Base-by-base conservation (phyloP, 2,888 invertebrate genomes). In the Trachelus troglodyta region DNA sequence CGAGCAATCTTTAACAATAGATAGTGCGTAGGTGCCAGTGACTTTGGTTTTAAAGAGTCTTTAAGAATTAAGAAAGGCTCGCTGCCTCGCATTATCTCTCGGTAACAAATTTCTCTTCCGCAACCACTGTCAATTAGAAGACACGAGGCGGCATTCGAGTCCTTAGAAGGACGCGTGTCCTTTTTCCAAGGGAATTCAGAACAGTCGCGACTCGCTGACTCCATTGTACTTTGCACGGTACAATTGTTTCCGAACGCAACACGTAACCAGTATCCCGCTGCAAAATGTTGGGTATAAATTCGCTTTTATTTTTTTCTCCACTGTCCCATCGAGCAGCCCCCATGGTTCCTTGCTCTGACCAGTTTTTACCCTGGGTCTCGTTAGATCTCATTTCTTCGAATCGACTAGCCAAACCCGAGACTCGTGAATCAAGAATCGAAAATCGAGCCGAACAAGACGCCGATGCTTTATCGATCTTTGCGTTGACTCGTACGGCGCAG, bases 401-500 rank as follows among this genome's bases (percentile, higher is more conserved):
- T 31, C 12, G 12, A 31, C 33, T 30, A 71, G 71, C 9, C 71
- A 0, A 33, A 34, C 15, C 31, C 12, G 12, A 15, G 15, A 12
- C 1, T 71, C 30, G 71, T 23, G 71, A 34, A 31, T 31, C 30
- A 11, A 2, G 15, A 23, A 23, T 56, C 23, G 56, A 23, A 56
- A 56, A 9, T 23, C 56, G 9, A 56, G 9, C 56, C 56, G 23
- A 56, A 56, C 40, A 80, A 79, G 85, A 83, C 82, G 82, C 69
- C 78, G 77, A 78, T 76, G 82, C 81, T 84, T 71, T 79, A 82
- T 81, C 77, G 81, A 79, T 69, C 81, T 79, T 83, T 76, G 71
- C 31, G 0, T 71, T 0, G n/a, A 23, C 23, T 9, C 56, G 56
- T 56, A 56, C 23, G 30, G 83, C 81, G 87, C 79, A 80, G 83